Conservation (phyloP, 2,797 vertebrate genomes). For the Cyclopterus lumpus region DNA sequence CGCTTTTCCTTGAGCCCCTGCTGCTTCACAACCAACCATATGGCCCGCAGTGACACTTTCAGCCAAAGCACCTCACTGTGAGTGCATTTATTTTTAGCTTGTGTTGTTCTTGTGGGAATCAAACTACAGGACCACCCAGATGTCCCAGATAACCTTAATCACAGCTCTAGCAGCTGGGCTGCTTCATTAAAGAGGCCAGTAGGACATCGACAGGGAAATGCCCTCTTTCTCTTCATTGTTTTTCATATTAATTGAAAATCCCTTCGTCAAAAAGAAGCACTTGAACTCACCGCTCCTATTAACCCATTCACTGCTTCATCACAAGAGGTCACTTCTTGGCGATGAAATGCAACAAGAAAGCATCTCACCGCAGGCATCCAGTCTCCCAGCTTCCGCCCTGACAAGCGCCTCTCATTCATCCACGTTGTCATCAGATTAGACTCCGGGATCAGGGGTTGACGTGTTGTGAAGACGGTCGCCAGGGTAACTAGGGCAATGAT, state of each 20-base stretch:
- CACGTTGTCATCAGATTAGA: constrained; percentile 46
- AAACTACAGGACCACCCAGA: constrained; percentile 27
- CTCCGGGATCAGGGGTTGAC: constrained; percentile 37
- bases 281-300: constrained; percentile 6
- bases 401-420: constrained; percentile 51
- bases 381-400: constrained; percentile 42
- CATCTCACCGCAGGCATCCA: constrained; percentile 25
- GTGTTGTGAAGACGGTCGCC: constrained; percentile 45
- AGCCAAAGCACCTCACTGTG: constrained; percentile 14
- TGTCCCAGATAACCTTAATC: constrained; percentile 50
- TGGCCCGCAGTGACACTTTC: constrained; percentile 1
- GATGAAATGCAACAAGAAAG: constrained; percentile 23
- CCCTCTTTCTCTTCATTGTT: constrained; percentile 7
- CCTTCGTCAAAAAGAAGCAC: constrained; percentile 11
- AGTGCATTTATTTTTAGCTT: constrained; percentile 44
- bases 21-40: constrained; percentile 27
- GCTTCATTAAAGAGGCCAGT: constrained; percentile 21
- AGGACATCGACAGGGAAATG: constrained; percentile 20
- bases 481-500: constrained; percentile 49
- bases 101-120: constrained; percentile 35
- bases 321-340: constrained; percentile 16
- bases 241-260: constrained; percentile 15
- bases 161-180: constrained; percentile 6
- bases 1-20: constrained; percentile 9
- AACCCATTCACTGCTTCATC: neutral